Base-by-base conservation (phyloP, 1,140 invertebrate genomes). In the Trachelipus rathkii region DNA sequence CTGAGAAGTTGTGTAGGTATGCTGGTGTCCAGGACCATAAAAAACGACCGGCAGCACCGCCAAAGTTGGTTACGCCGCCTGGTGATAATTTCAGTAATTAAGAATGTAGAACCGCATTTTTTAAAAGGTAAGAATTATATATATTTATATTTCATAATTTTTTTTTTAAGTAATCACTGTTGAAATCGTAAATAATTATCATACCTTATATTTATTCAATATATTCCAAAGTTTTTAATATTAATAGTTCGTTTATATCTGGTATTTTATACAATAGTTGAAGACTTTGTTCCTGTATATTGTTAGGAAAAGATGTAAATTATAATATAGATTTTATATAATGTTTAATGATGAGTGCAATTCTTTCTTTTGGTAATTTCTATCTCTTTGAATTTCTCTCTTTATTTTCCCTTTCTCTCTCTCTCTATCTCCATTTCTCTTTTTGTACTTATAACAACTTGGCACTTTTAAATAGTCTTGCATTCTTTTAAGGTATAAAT, bases 21-120 rank as follows among this genome's bases (percentile, higher is more conserved):
- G 50, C 50, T 60, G 50, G 50, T 60, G 50, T 60, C 50, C 50
- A 60, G 50, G 50, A 60, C 50, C 50, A 60, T 60, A 60, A 33
- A 33, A 33, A 33, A 33, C 1, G 33, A 33, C 33, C 33, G 33
- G 2, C 33, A 33, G 33, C 33, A 33, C 33, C 33, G 6, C 33
- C 33, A 33, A 33, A 3, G 33, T 33, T 33, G 33, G 33, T 33
- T 33, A 33, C 33, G 33, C 33, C 33, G 33, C 33, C 33, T 33
- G 33, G 33, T 33, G 50, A 19, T 60, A 19, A 15, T 60, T 60
- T 60, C 11, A 13, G 19, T 15, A 15, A 60, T 60, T 60, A 60
- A 60, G 50, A 60, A 60, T 13, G 50, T 60, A 60, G 50, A 60
- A 60, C 11, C 8, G 50, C 50, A 13, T 60, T 60, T 15, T 60